phyloP scores from a whole-genome alignment of 1,140 invertebrate species.

The Streblospio benedicti region DNA sequence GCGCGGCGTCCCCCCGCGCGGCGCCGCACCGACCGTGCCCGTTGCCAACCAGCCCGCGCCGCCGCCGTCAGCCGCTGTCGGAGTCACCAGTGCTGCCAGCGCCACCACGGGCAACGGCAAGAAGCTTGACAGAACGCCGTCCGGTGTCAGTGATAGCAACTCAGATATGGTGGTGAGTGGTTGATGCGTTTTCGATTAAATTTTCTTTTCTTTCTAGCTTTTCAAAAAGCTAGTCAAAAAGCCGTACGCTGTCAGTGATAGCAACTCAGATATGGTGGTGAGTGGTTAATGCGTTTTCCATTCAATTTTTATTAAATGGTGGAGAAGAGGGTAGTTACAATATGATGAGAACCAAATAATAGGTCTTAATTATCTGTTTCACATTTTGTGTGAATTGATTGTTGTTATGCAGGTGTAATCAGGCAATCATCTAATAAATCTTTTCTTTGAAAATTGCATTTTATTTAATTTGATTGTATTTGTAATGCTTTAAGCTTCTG shows the following conservation, averaged over 20 bases:
- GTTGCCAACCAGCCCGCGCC: slow-evolving; percentile 24
- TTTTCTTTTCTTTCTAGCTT: background rate
- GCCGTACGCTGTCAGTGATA: slow-evolving; percentile 62
- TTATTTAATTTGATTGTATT: too few species aligned
- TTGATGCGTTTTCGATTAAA: too few species aligned
- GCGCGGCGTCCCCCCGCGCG: slow-evolving; percentile 41
- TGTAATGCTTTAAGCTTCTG: too few species aligned
- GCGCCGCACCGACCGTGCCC: slow-evolving; percentile 17
- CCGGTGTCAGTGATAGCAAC: slow-evolving; percentile 61
- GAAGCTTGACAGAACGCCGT: slow-evolving; percentile 54
- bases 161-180: slow-evolving; percentile 62
- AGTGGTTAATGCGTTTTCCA: too few species aligned
- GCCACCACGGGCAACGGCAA: background rate
- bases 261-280: slow-evolving; percentile 64
- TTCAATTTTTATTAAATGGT: background rate
- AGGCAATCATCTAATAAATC: too few species aligned
- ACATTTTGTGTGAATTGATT: too few species aligned
- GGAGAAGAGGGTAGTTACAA: background rate
- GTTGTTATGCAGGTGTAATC: too few species aligned
- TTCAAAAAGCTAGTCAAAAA: slow-evolving; percentile 49
- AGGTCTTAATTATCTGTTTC: too few species aligned
- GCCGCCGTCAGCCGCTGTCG: slow-evolving; percentile 18
- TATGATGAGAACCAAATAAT: too few species aligned
- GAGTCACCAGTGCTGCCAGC: background rate
- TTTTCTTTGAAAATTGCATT: too few species aligned